Evolutionary conservation across 2,113 vertebrate species (phyloP), one percentile per base, ranked within the genome.

Genomic region (Rhodinocichla rosea): DNA sequence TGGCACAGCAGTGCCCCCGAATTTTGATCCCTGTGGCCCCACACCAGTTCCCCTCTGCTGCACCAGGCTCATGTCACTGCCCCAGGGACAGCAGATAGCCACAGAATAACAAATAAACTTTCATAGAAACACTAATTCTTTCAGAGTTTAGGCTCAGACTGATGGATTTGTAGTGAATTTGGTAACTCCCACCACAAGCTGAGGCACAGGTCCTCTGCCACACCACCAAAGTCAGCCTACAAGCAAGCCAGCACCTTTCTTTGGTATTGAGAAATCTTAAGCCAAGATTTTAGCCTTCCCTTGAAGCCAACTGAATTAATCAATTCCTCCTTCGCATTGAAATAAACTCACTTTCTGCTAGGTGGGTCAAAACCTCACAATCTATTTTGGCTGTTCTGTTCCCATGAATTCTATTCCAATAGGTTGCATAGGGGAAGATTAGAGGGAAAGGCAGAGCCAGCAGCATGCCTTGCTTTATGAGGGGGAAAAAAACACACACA

Each of bases 401-500:
- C 68, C 93, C 30, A 15, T 89, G 95, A 97, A 97, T 96, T 96
- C 95, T 69, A 93, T 96, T 96, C 92, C 92, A 89, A 87, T 50
- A 56, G 1, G 15, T 87, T 86, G 93, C 92, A 94, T 92, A 92
- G 78, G 80, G 83, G 67, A 67, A 93, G 93, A 96, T 96, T 94
- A 92, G 65, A 86, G 88, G 77, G 81, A 92, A 94, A 94, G 82
- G 92, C 90, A 96, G 95, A 90, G 94, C 92, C 89, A 93, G 89
- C 15, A 1, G 93, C 93, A 56, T 74, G 85, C 92, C 83, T 96
- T 78, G 93, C 89, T 97, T 97, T 97, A 94, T 97, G 96, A 94
- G 53, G 89, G 45, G 64, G 60, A 60, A 94, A 88, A 57, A 92
- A 93, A 13, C 81, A 94, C 88, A 91, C 90, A 94, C 89, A 94